These are phyloP conservation scores for Diadegma fenestrale DNA, from an alignment of 2,888 invertebrate genomes.

Conservation along the genomic window DNA sequence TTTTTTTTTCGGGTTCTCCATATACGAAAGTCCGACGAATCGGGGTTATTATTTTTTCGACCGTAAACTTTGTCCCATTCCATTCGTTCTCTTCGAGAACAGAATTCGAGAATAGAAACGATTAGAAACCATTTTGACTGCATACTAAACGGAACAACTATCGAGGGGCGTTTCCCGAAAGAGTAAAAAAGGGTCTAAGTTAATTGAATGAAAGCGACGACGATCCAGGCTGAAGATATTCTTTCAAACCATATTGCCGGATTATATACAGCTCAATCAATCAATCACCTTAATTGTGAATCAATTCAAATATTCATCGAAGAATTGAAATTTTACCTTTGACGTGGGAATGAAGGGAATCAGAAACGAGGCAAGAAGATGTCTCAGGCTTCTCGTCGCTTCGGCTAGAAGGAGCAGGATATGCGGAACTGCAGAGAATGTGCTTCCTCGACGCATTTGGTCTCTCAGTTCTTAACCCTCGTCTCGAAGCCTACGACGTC, in stretches of 20 bases:
- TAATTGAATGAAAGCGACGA: slow-evolving; percentile 8
- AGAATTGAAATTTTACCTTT: not conserved
- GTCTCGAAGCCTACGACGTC: slow-evolving; percentile 45
- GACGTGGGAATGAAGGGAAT: slow-evolving; percentile 3
- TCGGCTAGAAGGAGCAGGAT: slow-evolving; percentile 4
- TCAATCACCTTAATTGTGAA: slow-evolving; percentile 22
- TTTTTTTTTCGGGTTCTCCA: slow-evolving; percentile 20
- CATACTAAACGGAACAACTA: not conserved
- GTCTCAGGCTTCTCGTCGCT: slow-evolving; percentile 5
- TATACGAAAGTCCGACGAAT: slow-evolving; percentile 18
- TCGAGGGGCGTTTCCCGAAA: not conserved
- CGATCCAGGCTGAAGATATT: slow-evolving; percentile 6
- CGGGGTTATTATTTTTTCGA: slow-evolving; percentile 10
- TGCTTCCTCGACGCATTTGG: slow-evolving; percentile 36
- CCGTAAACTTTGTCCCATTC: slow-evolving; percentile 21
- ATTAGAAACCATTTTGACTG: not conserved
- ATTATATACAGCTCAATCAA: not conserved
- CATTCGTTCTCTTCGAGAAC: not conserved
- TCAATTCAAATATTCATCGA: not conserved
- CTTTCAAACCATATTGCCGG: not conserved
- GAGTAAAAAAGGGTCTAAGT: not conserved
- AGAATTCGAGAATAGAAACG: slow-evolving; percentile 7
- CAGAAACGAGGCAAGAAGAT: slow-evolving; percentile 11
- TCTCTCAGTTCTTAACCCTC: slow-evolving; percentile 33
- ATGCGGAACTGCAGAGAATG: slow-evolving; percentile 12